A percentile compares a stretch with the other conserved stretches of the same genome.
Evolutionary conservation across 2,113 vertebrate genomes (phyloP).

Genomic region (Protomyctophum bolini): DNA sequence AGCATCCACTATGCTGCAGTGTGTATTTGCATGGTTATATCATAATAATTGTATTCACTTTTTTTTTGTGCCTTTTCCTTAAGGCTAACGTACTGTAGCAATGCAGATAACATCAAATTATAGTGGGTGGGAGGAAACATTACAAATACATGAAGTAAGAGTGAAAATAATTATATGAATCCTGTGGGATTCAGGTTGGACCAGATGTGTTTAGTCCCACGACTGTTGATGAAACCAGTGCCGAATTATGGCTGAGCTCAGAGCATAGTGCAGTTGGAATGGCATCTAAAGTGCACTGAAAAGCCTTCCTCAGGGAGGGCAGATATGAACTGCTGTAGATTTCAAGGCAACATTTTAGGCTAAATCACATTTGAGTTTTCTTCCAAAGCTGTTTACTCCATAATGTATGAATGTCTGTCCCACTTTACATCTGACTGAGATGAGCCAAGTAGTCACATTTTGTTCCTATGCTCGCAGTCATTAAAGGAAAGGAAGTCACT

Average conservation of each 20-base stretch:
- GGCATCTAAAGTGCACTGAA: conserved; percentile 38
- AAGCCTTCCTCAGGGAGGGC: conserved; percentile 36
- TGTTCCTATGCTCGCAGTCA: conserved; percentile 15
- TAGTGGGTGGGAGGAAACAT: background rate
- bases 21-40: no score
- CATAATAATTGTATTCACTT: no score
- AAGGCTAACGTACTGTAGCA: background rate
- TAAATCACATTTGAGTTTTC: conserved; percentile 53
- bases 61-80: background rate
- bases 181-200: conserved; percentile 7
- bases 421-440: conserved; percentile 46
- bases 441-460: conserved; percentile 10
- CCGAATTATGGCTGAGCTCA: conserved; percentile 23
- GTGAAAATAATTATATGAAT: background rate
- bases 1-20: background rate
- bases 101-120: background rate
- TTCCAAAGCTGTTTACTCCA: conserved; percentile 50
- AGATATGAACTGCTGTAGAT: conserved; percentile 45
- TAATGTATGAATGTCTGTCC: conserved; percentile 60
- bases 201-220: conserved; percentile 20
- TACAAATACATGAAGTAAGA: background rate
- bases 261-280: conserved; percentile 38
- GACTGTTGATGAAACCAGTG: conserved; percentile 22
- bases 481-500: background rate
- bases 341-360: conserved; percentile 41